These are phyloP conservation scores for Lucinisca nassula DNA, from an alignment of 2,888 invertebrate species.

Conservation along the genomic window DNA sequence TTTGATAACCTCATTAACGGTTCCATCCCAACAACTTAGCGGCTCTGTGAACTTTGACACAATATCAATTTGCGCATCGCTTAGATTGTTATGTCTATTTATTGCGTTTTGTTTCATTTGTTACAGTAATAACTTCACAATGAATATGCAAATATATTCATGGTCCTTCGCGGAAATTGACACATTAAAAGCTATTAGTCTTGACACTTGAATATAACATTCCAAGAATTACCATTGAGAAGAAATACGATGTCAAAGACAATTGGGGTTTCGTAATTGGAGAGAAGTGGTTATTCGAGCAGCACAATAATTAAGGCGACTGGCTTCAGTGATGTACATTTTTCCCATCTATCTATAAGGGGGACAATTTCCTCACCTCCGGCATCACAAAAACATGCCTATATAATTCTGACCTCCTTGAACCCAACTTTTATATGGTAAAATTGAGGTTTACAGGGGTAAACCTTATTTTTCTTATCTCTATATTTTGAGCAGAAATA, in stretches of 20 bases:
- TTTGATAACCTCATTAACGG: not conserved
- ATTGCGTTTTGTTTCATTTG: conserved; percentile 13
- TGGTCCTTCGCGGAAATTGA: conserved; percentile 10
- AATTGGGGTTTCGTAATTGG: not conserved
- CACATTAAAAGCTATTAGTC: conserved; percentile 14
- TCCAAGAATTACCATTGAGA: not conserved
- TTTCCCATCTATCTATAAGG: too few species aligned
- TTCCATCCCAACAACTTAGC: not conserved
- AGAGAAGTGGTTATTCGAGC: not conserved
- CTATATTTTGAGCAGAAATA: too few species aligned
- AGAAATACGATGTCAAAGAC: conserved; percentile 8
- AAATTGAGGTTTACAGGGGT: too few species aligned
- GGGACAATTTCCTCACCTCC: too few species aligned
- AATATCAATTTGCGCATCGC: not conserved
- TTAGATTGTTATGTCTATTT: not conserved
- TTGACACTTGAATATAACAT: conserved; percentile 10
- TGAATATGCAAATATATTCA: conserved; percentile 19
- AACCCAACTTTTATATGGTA: too few species aligned
- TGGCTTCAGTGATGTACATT: too few species aligned
- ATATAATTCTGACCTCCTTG: too few species aligned
- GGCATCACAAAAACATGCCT: too few species aligned
- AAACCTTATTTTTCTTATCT: too few species aligned
- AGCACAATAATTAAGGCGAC: too few species aligned
- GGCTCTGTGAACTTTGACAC: not conserved
- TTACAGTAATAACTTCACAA: not conserved